Evolutionary conservation across 2,888 invertebrate genomes (phyloP), one percentile per base, ranked within the genome.

Genomic region (Plagiodera versicolora): DNA sequence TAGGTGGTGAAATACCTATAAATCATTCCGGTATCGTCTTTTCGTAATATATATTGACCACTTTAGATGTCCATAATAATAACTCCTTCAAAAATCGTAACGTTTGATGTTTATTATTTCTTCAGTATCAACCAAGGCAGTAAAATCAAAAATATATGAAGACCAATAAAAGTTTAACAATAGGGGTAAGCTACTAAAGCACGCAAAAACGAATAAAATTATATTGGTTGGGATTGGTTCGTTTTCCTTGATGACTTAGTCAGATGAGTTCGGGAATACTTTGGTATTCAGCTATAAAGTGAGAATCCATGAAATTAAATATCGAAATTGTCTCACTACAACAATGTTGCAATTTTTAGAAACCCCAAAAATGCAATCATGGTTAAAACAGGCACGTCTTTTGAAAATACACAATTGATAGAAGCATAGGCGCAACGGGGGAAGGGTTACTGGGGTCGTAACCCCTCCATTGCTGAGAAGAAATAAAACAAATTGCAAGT

Each of bases 1-100:
- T 70, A 72, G 72, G 69, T 70, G 70, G 70, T 67, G 67, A 70
- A 69, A 67, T 72, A 74, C 72, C 72, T 67, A 72, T 74, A 75
- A 73, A 74, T 71, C 70, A 72, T 70, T 70, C 45, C 48, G 20
- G 52, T 62, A 63, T 64, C 56, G 62, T 67, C 70, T 61, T 66
- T 64, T 60, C 60, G 62, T 62, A 64, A 64, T 62, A 62, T 60
- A 62, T 64, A 66, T 64, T 64, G 66, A 60, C 66, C 62, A 58
- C 62, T 66, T 64, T 64, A 62, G 62, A 61, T 55, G 64, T 60
- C 66, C 50, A 58, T 63, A 58, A 61, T 64, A 66, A 66, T 64
- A 64, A 66, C 64, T 66, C 56, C 56, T 55, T 60, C 62, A 62
- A 64, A 64, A 66, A 64, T 64, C 64, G 58, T 64, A 66, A 64